A percentile compares a stretch with the other conserved stretches of the same genome.
Evolutionary conservation across 1,140 invertebrate species (phyloP).

Genomic region (Globodera rostochiensis): DNA sequence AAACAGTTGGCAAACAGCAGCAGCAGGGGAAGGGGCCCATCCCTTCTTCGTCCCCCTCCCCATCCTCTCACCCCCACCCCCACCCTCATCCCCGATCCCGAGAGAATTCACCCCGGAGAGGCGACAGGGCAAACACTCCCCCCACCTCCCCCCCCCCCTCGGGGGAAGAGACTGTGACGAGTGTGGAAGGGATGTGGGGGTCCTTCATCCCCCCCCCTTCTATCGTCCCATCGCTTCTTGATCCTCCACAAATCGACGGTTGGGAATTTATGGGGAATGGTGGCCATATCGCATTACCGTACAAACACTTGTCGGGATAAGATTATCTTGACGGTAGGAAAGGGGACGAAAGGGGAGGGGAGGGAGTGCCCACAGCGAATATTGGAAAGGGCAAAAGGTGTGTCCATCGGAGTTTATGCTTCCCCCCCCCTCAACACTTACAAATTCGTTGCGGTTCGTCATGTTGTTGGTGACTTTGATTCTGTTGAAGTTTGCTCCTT

Average conservation of each 20-base stretch:
- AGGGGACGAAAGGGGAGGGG: too few relatives aligned
- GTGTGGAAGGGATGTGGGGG: neutral
- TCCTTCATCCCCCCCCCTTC: neutral
- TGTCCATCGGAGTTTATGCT: neutral
- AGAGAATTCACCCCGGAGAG: neutral
- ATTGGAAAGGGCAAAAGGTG: conserved; percentile 2
- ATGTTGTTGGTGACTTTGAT: conserved; percentile 97
- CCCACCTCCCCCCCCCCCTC: too few relatives aligned
- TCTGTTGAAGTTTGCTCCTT: conserved; percentile 95
- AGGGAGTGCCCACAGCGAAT: neutral
- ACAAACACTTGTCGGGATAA: conserved; percentile 9
- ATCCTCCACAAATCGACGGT: neutral
- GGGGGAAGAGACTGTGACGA: neutral
- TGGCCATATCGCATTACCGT: conserved; percentile 15
- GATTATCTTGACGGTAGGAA: neutral
- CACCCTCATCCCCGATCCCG: conserved; percentile 7
- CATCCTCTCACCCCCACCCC: neutral
- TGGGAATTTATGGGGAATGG: conserved; percentile 4
- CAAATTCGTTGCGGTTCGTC: conserved; percentile 95
- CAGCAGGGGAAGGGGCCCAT: neutral
- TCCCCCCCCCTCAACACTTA: conserved; percentile 71
- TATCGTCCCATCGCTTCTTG: neutral
- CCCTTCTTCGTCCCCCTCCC: neutral
- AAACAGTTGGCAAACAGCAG: conserved; percentile 21
- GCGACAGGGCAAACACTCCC: conserved; percentile 1